Conservation (phyloP, 2,888 invertebrate genomes). For the Megaustenia siamemsis region DNA sequence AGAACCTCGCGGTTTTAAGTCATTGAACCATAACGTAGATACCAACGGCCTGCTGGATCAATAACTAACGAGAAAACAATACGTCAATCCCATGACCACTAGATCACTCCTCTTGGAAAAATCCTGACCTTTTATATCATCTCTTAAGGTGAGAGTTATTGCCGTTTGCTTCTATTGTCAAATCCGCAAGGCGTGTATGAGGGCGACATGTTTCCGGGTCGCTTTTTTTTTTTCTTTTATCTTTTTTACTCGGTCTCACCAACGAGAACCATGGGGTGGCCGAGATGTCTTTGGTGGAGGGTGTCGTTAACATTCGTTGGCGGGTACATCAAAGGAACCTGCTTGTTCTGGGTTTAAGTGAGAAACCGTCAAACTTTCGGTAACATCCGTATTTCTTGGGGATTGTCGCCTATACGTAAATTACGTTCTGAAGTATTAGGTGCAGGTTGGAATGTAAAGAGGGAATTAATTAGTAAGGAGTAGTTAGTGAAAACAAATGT, state of each 20-base stretch:
- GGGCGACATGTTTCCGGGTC: neutral
- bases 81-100: no score
- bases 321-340: slow-evolving; percentile 22
- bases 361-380: neutral
- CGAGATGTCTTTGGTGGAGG: neutral
- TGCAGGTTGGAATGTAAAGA: no score
- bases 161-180: neutral
- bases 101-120: no score
- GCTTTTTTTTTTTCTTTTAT: neutral
- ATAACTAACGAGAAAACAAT: no score
- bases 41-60: no score
- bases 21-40: no score
- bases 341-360: neutral
- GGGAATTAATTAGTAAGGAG: no score
- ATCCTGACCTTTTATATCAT: no score
- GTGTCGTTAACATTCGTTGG: slow-evolving; percentile 19
- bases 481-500: no score
- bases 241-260: neutral
- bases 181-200: neutral
- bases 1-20: no score
- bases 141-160: no score
- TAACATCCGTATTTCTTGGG: neutral
- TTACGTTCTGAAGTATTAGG: no score
- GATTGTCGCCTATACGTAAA: neutral
- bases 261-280: neutral